These are phyloP conservation scores for Heptranchias perlo DNA, from an alignment of 2,113 vertebrate genomes.

Conservation along the genomic window DNA sequence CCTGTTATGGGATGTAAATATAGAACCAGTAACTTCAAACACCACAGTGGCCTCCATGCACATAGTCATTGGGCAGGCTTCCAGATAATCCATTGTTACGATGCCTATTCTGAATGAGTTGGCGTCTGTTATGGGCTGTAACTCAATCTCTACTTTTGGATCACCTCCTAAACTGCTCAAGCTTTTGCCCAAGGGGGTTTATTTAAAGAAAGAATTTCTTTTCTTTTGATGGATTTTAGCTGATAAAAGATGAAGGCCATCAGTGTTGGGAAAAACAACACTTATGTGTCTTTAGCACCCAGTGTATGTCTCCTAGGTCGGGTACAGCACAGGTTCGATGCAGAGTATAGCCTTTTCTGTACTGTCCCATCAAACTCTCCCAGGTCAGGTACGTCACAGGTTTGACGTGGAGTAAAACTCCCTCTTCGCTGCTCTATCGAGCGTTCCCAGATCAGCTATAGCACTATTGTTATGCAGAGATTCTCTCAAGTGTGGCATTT, in stretches of 20 bases:
- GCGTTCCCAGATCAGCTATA: not conserved
- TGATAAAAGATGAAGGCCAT: not conserved
- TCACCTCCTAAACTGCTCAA: not conserved
- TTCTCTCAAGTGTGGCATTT: not conserved
- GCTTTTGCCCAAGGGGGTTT: not conserved
- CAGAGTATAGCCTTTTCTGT: not conserved
- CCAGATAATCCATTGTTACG: not conserved
- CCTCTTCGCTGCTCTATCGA: no score
- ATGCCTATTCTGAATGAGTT: not conserved
- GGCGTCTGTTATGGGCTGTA: not conserved
- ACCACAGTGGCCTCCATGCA: not conserved
- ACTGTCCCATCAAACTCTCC: not conserved
- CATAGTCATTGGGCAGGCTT: not conserved
- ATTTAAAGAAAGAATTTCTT: not conserved
- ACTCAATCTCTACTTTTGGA: not conserved
- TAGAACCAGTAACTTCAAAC: conserved; percentile 13
- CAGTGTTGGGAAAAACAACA: not conserved
- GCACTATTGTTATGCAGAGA: not conserved
- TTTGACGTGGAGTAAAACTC: not conserved
- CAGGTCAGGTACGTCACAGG: not conserved
- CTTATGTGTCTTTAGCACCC: not conserved
- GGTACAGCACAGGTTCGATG: not conserved
- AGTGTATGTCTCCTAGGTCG: not conserved
- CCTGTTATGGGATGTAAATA: conserved; percentile 21
- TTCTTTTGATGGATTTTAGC: not conserved